Conservation (phyloP, 2,797 vertebrate genomes). For the Schizopygopsis malacanthus region DNA sequence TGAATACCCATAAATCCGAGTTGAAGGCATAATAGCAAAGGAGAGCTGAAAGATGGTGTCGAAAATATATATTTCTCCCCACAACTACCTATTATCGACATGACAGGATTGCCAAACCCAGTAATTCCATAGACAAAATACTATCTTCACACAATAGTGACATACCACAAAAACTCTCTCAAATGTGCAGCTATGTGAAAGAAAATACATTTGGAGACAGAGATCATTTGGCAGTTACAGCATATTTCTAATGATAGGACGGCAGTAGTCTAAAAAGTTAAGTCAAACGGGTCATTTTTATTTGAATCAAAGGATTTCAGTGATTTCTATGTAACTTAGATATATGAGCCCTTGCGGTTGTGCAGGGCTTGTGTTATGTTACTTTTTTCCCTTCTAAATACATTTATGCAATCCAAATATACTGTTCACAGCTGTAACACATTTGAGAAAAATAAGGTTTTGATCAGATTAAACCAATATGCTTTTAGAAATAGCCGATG, state of each 20-base stretch:
- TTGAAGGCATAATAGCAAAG: conserved; percentile 26
- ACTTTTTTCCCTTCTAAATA: background rate
- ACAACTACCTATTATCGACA: conserved; percentile 29
- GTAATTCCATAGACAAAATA: conserved; percentile 18
- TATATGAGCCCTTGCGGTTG: background rate
- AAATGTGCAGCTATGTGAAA: background rate
- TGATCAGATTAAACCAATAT: background rate
- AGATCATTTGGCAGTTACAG: background rate
- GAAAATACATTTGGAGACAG: background rate
- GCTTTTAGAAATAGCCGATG: background rate
- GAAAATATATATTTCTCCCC: background rate
- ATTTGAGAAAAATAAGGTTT: background rate
- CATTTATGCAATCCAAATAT: background rate
- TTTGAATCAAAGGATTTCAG: background rate
- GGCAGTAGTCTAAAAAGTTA: background rate
- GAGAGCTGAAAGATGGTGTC: conserved; percentile 10
- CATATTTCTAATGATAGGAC: background rate
- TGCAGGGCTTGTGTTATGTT: background rate
- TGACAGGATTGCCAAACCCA: conserved; percentile 21
- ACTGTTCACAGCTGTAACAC: background rate
- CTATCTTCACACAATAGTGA: background rate
- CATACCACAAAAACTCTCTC: conserved; percentile 13
- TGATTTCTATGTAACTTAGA: background rate
- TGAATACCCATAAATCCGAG: conserved; percentile 26
- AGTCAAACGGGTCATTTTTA: background rate